Evolutionary conservation across 2,797 vertebrate genomes (phyloP).

Genomic region (Remorina albescens): DNA sequence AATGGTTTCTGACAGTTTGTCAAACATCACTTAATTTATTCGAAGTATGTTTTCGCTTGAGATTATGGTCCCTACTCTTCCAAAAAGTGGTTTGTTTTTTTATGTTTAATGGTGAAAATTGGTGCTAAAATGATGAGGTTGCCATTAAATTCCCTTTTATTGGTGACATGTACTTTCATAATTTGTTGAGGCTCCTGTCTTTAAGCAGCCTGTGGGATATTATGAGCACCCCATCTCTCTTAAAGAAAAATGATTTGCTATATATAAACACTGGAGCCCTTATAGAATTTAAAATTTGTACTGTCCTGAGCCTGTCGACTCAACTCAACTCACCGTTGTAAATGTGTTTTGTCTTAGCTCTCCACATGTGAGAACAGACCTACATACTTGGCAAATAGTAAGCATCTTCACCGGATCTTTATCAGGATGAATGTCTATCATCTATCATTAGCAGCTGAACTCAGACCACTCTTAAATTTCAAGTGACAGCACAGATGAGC

Average conservation of each 20-base stretch:
- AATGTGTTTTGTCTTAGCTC: slow-evolving; percentile 39
- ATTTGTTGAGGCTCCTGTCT: slow-evolving; percentile 22
- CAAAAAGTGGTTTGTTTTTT: neutral
- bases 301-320: slow-evolving; percentile 52
- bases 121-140: too few relatives aligned
- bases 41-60: neutral
- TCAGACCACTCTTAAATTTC: neutral
- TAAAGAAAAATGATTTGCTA: slow-evolving; percentile 46
- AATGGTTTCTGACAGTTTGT: neutral
- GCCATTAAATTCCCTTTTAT: slow-evolving; percentile 19
- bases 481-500: neutral
- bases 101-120: neutral
- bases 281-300: slow-evolving; percentile 57
- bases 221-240: slow-evolving; percentile 13
- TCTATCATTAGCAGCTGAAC: too few relatives aligned
- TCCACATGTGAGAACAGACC: slow-evolving; percentile 37
- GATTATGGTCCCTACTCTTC: neutral
- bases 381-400: slow-evolving; percentile 34
- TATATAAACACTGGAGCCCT: slow-evolving; percentile 47
- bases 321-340: slow-evolving; percentile 31
- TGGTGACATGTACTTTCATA: slow-evolving; percentile 35
- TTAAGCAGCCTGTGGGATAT: slow-evolving; percentile 25
- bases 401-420: too few relatives aligned
- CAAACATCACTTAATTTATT: neutral
- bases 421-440: too few relatives aligned